Base-by-base conservation (phyloP, 2,797 vertebrate genomes). In the Sarcoramphus papa region DNA sequence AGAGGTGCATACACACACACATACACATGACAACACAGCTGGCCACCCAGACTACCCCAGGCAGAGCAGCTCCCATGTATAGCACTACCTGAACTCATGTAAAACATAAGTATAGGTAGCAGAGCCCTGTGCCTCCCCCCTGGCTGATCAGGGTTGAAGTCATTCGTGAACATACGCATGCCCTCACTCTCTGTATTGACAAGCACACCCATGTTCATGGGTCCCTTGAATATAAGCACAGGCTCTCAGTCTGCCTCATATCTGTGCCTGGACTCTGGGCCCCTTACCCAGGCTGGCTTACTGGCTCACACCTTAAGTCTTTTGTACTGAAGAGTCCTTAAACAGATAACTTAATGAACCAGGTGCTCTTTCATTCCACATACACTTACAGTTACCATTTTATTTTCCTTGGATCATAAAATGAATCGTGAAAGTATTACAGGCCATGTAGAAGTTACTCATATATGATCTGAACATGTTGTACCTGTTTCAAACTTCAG, bases 401-500 rank as follows among this genome's bases (percentile, higher is more conserved):
- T 9, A n/a, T 40, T 30, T 63, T 22, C 7, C 28, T 69, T 41
- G 13, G 28, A 25, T 72, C 37, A 9, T 53, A 8, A 63, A 68
- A 73, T 7, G 13, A 43, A 28, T 27, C 1, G 0, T 33, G 16
- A 22, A 35, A 69, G 12, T 41, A 35, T 73, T 40, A 9, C 7
- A 53, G 27, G 23, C 47, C 30, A 7, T 16, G 19, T 40, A 64
- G 30, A 60, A 35, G 6, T 28, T 75, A 14, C 1, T 70, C 1
- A 6, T 47, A 0, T 30, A 4, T 53, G 33, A 45, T 53, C 31
- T 77, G 67, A 90, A 40, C 9, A 3, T 27, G 25, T 5, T 68
- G 15, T 48, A 6, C 70, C 27, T 59, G 3, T 70, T 62, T 84
- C 56, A 33, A 83, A 31, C 90, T 63, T 37, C 95, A 99, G 99